Evolutionary conservation across 2,113 vertebrate species (phyloP).

Genomic region (Tretioscincus oriximinensis): DNA sequence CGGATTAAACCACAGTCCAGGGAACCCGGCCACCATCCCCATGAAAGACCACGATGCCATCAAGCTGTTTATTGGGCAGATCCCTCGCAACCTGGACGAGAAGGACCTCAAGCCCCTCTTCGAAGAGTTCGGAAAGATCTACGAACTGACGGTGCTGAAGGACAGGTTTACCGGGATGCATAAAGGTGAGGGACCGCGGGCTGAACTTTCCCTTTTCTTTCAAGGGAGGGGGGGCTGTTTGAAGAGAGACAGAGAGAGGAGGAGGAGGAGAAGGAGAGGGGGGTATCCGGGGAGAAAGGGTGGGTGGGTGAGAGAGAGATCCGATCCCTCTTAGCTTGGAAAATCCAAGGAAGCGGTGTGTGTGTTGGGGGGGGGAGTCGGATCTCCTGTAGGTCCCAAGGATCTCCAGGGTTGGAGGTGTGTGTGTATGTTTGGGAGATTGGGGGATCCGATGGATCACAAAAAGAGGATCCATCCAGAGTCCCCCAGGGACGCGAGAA

Average conservation of each 20-base stretch:
- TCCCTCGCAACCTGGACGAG: conserved; percentile 99
- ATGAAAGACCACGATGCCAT: conserved; percentile 99
- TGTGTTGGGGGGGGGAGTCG: neutral
- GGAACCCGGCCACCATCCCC: conserved; percentile 97
- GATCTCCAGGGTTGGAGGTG: neutral
- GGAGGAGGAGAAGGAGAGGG: too few relatives aligned
- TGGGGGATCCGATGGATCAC: neutral
- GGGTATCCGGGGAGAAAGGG: too few relatives aligned
- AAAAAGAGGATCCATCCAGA: neutral
- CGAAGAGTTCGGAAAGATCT: conserved; percentile 99
- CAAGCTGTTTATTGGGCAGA: conserved; percentile 99
- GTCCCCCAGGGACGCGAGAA: neutral
- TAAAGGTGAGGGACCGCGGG: conserved; percentile 87
- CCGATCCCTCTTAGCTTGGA: neutral
- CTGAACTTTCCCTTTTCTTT: conserved; percentile 70
- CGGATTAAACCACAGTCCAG: conserved; percentile 97
- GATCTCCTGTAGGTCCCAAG: neutral
- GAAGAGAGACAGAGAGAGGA: conserved; percentile 9
- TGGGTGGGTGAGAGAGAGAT: neutral
- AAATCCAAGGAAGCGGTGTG: neutral
- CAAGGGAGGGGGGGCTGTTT: conserved; percentile 17
- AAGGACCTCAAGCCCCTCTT: conserved; percentile 99
- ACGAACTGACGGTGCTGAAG: conserved; percentile 99
- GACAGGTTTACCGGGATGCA: conserved; percentile 99
- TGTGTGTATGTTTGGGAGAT: neutral